A percentile compares a stretch with the other conserved stretches of the same genome.
Evolutionary conservation across 2,888 invertebrate species (phyloP).

Genomic region (Eupithecia inturbata): DNA sequence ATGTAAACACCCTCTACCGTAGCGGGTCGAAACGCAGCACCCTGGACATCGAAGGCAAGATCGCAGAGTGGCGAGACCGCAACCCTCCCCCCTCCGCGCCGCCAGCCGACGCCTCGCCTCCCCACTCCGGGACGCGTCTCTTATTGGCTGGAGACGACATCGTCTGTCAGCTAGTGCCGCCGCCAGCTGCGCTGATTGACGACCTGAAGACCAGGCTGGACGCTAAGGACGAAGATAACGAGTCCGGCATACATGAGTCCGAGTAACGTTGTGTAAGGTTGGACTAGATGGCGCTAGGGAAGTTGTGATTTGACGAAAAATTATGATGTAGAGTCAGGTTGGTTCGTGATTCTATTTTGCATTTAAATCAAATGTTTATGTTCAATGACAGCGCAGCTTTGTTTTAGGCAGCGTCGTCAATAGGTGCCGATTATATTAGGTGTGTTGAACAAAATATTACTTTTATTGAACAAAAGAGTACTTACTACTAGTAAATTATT

Average conservation of each 20-base stretch:
- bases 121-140: constrained; percentile 56
- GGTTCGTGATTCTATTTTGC: background rate
- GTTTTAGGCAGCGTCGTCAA: background rate
- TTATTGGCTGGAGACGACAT: constrained; percentile 69
- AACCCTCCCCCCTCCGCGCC: constrained; percentile 47
- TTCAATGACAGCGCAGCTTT: background rate
- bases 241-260: constrained; percentile 79
- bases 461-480: no score
- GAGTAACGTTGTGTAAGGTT: constrained; percentile 54
- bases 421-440: background rate
- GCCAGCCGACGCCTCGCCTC: constrained; percentile 37
- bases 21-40: constrained; percentile 81
- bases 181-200: constrained; percentile 68
- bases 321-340: background rate
- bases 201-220: constrained; percentile 76
- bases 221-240: constrained; percentile 78
- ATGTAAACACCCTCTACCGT: constrained; percentile 31
- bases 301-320: background rate
- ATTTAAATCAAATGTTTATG: background rate
- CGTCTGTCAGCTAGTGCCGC: constrained; percentile 70
- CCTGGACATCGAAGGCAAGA: constrained; percentile 82
- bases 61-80: constrained; percentile 76
- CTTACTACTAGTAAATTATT: no score
- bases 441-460: no score
- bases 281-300: constrained; percentile 7